These are phyloP conservation scores for Orussus abietinus DNA, from an alignment of 1,140 invertebrate species.

Conservation along the genomic window DNA sequence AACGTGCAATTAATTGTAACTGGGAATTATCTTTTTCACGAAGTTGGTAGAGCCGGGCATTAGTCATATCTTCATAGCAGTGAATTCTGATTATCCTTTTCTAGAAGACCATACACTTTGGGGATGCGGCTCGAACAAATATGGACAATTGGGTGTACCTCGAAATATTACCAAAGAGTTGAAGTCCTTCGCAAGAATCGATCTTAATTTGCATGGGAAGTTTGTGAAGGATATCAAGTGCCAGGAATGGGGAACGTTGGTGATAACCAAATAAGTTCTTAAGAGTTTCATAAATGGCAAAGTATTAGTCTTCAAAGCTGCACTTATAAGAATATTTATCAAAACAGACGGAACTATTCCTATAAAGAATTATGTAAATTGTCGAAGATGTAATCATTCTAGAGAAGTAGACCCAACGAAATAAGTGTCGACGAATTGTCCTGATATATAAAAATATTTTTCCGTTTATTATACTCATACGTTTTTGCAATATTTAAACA, in stretches of 20 bases:
- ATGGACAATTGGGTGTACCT: constrained; percentile 63
- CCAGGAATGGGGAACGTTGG: constrained; percentile 37
- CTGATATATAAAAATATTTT: neutral
- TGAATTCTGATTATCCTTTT: no score
- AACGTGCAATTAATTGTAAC: no score
- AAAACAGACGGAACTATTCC: no score
- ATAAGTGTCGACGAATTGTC: no score
- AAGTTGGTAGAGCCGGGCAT: no score
- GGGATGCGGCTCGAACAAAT: constrained; percentile 71
- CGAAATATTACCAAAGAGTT: constrained; percentile 14
- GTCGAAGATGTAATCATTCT: neutral
- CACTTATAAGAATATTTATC: no score
- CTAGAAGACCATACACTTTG: constrained; percentile 60
- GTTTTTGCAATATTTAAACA: neutral
- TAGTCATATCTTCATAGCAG: no score
- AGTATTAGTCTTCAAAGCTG: no score
- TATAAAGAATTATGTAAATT: neutral
- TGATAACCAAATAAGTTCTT: constrained; percentile 16
- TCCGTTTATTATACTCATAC: neutral
- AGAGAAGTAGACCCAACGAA: no score
- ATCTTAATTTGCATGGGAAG: constrained; percentile 15
- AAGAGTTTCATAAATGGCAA: no score
- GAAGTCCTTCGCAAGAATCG: constrained; percentile 30
- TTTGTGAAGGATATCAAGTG: constrained; percentile 39
- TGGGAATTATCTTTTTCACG: no score